phyloP scores from a whole-genome alignment of 92 coral and sea anemone species.

The Blastomussa wellsi region DNA sequence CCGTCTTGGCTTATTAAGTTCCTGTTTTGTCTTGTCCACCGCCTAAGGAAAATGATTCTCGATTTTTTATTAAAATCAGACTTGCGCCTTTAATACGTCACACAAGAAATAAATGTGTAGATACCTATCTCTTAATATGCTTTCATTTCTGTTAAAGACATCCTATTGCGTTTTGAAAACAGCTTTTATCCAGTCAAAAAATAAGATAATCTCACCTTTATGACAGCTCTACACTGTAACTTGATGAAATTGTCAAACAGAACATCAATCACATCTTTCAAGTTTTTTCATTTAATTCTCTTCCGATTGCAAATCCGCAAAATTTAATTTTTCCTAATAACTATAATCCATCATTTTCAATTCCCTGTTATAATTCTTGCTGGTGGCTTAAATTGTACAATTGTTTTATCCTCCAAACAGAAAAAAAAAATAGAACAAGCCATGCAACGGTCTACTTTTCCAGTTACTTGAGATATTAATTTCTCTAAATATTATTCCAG shows the following conservation, averaged over 20 bases:
- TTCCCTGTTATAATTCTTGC: background rate
- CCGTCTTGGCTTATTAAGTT: background rate
- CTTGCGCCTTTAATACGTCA: background rate
- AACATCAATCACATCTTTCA: background rate
- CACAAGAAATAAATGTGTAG: background rate
- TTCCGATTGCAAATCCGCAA: background rate
- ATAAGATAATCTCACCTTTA: background rate
- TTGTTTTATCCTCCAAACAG: background rate
- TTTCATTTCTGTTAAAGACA: background rate
- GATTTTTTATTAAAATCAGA: background rate
- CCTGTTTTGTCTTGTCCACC: background rate
- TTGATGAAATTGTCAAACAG: background rate
- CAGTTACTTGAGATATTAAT: background rate
- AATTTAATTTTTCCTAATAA: background rate
- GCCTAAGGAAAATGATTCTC: background rate
- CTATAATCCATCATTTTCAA: background rate
- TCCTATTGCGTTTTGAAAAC: background rate
- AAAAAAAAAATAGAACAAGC: background rate
- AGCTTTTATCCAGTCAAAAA: background rate
- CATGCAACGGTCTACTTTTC: background rate
- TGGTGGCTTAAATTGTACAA: background rate
- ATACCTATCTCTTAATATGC: background rate
- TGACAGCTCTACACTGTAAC: background rate
- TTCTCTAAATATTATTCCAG: background rate
- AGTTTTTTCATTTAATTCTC: background rate